Base-by-base conservation (phyloP, 2,797 vertebrate species). In the Pelodytes ibericus region DNA sequence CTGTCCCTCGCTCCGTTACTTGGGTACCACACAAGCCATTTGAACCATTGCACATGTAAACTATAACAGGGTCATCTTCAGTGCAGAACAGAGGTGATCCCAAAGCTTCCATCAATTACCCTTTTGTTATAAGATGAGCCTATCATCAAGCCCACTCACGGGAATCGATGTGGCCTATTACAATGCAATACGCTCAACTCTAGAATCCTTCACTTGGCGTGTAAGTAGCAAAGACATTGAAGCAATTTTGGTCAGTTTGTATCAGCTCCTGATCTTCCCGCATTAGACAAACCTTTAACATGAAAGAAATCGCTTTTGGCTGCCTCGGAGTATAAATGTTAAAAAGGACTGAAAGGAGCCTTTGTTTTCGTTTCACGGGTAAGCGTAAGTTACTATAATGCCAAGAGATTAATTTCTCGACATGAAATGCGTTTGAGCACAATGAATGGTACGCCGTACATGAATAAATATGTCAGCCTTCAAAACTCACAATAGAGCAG, bases 201-300 rank as follows among this genome's bases (percentile, higher is more conserved):
- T 36, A 36, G 11, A 9, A 53, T 25, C 24, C 24, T 26, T 22
- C 8, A 58, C 9, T n/a, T n/a, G n/a, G n/a, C n/a, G n/a, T n/a
- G n/a, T n/a, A n/a, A n/a, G n/a, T n/a, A n/a, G n/a, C n/a, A n/a
- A n/a, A n/a, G n/a, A n/a, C n/a, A n/a, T 24, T 9, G 8, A 58
- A 58, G 2, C 11, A 13, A 10, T 58, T 13, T 58, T 25, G 26
- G 9, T 36, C 29, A 47, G 29, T 24, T 27, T 70, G 67, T 47
- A 77, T 64, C 39, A 41, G 30, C 29, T 51, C 74, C 74, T 44
- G 47, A 31, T 13, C 41, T 69, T 22, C 4, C 51, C 26, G 13
- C 30, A n/a, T 61, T 36, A 60, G 57, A 49, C 39, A 25, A 29
- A 59, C 51, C 33, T 65, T 33, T 71, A 41, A 44, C 49, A 16